Conservation (phyloP, 2,797 vertebrate species). For the Pipistrellus pygmaeus region DNA sequence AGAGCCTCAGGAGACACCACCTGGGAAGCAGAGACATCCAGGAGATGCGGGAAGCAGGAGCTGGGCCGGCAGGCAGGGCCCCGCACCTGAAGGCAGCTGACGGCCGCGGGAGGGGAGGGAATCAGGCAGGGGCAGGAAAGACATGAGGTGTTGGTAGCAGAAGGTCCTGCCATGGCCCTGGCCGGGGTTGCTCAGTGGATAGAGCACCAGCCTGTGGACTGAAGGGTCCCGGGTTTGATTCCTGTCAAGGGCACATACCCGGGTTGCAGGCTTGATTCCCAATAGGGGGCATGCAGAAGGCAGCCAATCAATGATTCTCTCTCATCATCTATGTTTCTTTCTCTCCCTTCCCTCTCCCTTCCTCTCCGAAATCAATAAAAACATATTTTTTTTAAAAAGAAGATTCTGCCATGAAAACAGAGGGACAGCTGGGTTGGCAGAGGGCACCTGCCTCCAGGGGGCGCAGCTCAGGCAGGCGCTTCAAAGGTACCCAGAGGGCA, state of each 20-base stretch:
- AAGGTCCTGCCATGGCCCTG: background rate
- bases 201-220: background rate
- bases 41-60: background rate
- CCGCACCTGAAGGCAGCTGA: background rate
- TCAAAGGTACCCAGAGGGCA: background rate
- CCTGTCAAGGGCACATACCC: background rate
- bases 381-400: background rate
- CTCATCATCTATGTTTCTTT: background rate
- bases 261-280: background rate
- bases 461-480: background rate
- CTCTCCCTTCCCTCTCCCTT: background rate
- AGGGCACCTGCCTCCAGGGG: background rate
- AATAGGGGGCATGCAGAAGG: background rate
- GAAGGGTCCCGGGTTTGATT: background rate
- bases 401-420: background rate
- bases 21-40: background rate
- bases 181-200: background rate
- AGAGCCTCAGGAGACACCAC: background rate
- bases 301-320: background rate
- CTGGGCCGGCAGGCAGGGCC: background rate
- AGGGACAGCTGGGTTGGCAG: background rate
- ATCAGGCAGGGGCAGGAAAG: background rate
- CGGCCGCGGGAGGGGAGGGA: background rate
- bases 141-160: background rate
- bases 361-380: background rate